Base-by-base conservation (phyloP, 2,888 invertebrate genomes). In the Volucella bombylans region DNA sequence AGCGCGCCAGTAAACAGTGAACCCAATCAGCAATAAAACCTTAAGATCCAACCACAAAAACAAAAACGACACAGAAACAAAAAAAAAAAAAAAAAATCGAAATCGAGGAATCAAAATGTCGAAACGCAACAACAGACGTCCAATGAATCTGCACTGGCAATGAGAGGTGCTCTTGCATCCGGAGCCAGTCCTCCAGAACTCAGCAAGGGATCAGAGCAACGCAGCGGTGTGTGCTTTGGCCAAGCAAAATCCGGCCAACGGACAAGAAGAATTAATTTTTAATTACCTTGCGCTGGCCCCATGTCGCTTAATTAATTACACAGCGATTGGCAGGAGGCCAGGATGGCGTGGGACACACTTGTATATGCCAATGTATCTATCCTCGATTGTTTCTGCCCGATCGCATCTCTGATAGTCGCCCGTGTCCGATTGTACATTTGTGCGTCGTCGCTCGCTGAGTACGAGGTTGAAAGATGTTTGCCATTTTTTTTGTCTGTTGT, bases 251-350 rank as follows among this genome's bases (percentile, higher is more conserved):
- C 64, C 43, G 67, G 45, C 62, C 57, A 80, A 80, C 67, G 71
- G 61, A 85, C 80, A 76, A 85, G 76, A 67, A 45, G 80, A 85
- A 85, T 80, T 80, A 85, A 80, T 85, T 85, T 85, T 85, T 85
- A 85, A 85, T 85, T 80, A 85, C 80, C 83, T 76, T 85, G 71
- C 76, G 55, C 76, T 80, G 83, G 83, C 80, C 80, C 83, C 83
- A 85, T 80, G 83, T 80, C 83, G 83, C 80, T 85, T 85, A 85
- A 80, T 85, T 85, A 85, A 85, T 85, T 85, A 85, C 83, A 74
- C 71, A 38, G 54, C 83, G 59, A 76, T 85, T 85, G 83, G 83
- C 83, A 85, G 83, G 80, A 85, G 83, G 80, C 71, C 83, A 85
- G 80, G 80, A 85, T 80, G 80, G 80, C 83, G 83, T 85, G 83